Conservation (phyloP, 2,888 invertebrate genomes). For the Hydriomena furcata region DNA sequence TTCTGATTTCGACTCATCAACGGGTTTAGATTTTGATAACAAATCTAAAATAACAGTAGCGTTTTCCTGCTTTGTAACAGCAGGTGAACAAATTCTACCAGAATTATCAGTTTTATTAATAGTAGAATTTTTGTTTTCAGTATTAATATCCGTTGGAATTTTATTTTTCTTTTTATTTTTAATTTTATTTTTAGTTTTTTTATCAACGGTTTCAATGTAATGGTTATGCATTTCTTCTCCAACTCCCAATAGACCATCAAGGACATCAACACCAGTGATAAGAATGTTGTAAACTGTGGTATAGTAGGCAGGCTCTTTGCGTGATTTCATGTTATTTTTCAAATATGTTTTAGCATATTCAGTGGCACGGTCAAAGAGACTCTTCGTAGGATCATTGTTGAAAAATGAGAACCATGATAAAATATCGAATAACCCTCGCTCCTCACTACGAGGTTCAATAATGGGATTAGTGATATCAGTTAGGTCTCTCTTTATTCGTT, state of each 20-base stretch:
- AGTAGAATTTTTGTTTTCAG: slow-evolving; percentile 18
- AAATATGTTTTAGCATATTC: slow-evolving; percentile 54
- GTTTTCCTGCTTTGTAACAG: background rate
- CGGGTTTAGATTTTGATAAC: background rate
- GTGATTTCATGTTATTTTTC: slow-evolving; percentile 47
- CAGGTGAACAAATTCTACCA: background rate
- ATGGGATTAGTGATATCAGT: background rate
- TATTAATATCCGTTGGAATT: slow-evolving; percentile 27
- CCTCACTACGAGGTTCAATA: slow-evolving; percentile 9
- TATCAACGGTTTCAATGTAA: slow-evolving; percentile 31
- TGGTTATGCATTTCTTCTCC: slow-evolving; percentile 52
- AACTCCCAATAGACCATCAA: slow-evolving; percentile 60
- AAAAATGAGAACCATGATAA: slow-evolving; percentile 44
- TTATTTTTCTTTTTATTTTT: slow-evolving; percentile 29
- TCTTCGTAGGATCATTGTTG: slow-evolving; percentile 45
- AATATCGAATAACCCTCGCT: slow-evolving; percentile 49
- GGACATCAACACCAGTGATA: slow-evolving; percentile 59
- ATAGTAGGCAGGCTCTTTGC: slow-evolving; percentile 57
- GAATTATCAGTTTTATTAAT: background rate
- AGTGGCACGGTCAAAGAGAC: slow-evolving; percentile 46
- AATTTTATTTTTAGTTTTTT: slow-evolving; percentile 34
- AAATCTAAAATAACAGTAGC: background rate
- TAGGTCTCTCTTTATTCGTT: slow-evolving; percentile 42
- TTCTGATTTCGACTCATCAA: background rate
- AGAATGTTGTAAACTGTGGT: slow-evolving; percentile 58